phyloP scores from a whole-genome alignment of 1,140 invertebrate species.

The Calycopis cecrops region DNA sequence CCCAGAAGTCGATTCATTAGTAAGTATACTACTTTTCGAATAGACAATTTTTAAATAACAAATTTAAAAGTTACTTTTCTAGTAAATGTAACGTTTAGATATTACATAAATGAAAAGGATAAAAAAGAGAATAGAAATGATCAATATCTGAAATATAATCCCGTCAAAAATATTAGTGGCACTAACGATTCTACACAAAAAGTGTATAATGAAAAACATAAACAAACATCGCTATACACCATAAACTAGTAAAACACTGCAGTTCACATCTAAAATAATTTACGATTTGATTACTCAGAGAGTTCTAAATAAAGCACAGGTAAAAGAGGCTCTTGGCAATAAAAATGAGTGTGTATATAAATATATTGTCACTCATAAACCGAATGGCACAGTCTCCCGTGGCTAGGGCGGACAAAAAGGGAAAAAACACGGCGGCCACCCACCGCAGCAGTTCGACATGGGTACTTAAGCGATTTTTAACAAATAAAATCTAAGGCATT shows the following conservation, averaged over 20 bases:
- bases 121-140: too few species aligned
- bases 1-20: slow-evolving; percentile 98
- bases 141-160: too few species aligned
- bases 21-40: slow-evolving; percentile 85
- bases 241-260: slow-evolving; percentile 62
- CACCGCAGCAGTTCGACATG: slow-evolving; percentile 71
- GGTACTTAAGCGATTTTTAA: slow-evolving; percentile 76
- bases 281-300: slow-evolving; percentile 66
- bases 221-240: slow-evolving; percentile 57
- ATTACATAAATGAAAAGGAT: too few species aligned
- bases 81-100: too few species aligned
- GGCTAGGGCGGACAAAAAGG: slow-evolving; percentile 65
- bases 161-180: neutral
- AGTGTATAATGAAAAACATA: slow-evolving; percentile 39
- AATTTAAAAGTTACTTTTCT: too few species aligned
- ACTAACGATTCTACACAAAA: neutral
- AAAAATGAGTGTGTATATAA: slow-evolving; percentile 38
- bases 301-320: slow-evolving; percentile 58
- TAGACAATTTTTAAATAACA: too few species aligned
- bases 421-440: slow-evolving; percentile 70
- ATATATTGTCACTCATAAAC: slow-evolving; percentile 69
- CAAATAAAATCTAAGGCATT: slow-evolving; percentile 75
- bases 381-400: slow-evolving; percentile 63
- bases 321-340: slow-evolving; percentile 56
- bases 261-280: slow-evolving; percentile 54